Evolutionary conservation across 1,140 invertebrate species (phyloP), one percentile per base, ranked within the genome.

Genomic region (Stratiolaelaps scimitus): DNA sequence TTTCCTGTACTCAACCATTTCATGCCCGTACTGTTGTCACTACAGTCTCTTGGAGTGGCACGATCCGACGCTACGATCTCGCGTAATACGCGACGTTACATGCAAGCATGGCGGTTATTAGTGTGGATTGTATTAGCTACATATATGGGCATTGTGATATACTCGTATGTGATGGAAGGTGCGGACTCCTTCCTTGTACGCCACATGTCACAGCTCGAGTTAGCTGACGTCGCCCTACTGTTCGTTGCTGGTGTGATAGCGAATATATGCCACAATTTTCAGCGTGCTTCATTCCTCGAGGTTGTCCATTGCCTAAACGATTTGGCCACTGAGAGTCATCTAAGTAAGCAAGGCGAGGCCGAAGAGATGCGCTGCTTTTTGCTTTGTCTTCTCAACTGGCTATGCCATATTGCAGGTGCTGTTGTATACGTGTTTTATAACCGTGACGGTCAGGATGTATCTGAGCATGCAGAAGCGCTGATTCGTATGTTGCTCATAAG

Each of bases 1-100:
- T 60, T 60, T 34, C 53, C 53, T n/a, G 15, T 60, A 15, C 53
- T 60, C 23, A 60, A 60, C 10, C 53, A 60, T 60, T 60, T 60
- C 10, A 60, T 60, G 53, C 53, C 53, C 1, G 53, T 60, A 17
- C 10, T 60, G 53, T 23, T 60, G 23, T 60, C 53, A 1, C 23
- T 60, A 34, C 53, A 60, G 34, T n/a, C 1, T 4, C 2, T 60
- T 17, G 53, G 53, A 17, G 53, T 60, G 17, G 53, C 53, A 60
- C 23, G 15, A n/a, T 15, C 15, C 15, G 53, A 60, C 10, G 53
- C 17, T 17, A 26, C 15, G 4, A 17, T 60, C 1, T 60, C 53
- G 4, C 34, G 26, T 17, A 60, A 17, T 17, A 60, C 53, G 34
- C 26, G 34, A 23, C 15, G 15, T 29, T 26, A 15, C 13, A 60